phyloP scores from a whole-genome alignment of 2,797 vertebrate genomes.

The Oceanodroma leucorhoa region DNA sequence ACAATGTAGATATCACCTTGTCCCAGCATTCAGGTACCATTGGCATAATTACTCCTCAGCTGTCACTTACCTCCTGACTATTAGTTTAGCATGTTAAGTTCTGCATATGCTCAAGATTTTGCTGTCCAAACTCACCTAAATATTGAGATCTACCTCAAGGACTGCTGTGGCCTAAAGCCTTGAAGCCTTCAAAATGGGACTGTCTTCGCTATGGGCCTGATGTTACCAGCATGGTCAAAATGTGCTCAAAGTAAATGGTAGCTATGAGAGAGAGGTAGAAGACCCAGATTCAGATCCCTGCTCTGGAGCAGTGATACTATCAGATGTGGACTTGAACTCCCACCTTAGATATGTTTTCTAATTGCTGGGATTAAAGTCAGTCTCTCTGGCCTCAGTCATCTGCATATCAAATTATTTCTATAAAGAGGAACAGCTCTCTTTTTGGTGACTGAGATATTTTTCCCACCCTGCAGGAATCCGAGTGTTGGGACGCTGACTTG shows the following conservation, averaged over 20 bases:
- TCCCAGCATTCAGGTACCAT: slow-evolving; percentile 24
- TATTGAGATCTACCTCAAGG: neutral
- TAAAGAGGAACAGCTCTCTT: neutral
- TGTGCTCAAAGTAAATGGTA: neutral
- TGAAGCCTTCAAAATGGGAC: neutral
- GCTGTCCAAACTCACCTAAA: neutral
- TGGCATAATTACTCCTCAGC: slow-evolving; percentile 54
- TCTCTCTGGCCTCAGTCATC: neutral
- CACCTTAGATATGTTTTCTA: neutral
- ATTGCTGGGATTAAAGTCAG: neutral
- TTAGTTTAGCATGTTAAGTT: slow-evolving; percentile 57
- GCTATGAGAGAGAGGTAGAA: neutral
- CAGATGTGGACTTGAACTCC: neutral
- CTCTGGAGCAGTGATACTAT: neutral
- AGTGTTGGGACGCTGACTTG: neutral
- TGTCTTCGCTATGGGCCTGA: neutral
- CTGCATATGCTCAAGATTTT: slow-evolving; percentile 46
- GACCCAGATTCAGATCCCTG: neutral
- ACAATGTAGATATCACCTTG: slow-evolving; percentile 45
- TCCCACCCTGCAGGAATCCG: neutral
- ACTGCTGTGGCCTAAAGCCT: neutral
- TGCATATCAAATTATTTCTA: neutral
- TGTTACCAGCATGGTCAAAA: neutral
- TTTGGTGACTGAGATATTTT: neutral
- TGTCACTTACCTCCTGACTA: slow-evolving; percentile 51